Base-by-base conservation (phyloP, 2,113 vertebrate genomes). In the Natator depressus region DNA sequence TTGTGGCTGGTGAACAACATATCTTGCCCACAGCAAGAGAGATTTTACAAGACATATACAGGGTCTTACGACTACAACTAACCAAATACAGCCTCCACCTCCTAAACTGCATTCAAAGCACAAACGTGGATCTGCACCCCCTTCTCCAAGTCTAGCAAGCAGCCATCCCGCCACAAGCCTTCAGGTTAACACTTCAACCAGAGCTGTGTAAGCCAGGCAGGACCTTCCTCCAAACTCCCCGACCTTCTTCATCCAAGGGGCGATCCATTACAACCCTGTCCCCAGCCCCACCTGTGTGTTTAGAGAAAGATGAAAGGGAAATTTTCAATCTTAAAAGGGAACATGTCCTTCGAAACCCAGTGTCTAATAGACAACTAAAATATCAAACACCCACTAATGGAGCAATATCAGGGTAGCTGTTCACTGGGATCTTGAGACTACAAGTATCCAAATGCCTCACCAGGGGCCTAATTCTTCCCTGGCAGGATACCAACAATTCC, bases 241-340 rank as follows among this genome's bases (percentile, higher is more conserved):
- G 3, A 59, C 35, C 65, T 82, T 72, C 49, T 62, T 5, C 1
- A 1, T 2, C 4, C 8, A 81, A 76, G 1, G 4, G 3, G 75
- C 6, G 24, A 54, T 11, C 75, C 65, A 82, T 92, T n/a, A 75
- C 11, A 1, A 2, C 0, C 10, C 42, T 50, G 50, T 8, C 50
- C 79, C 75, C 49, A 86, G 82, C 29, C 80, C 69, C 38, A 81
- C 80, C 29, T 62, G 84, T 38, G 78, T 29, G 75, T 87, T 87
- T 2, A 76, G 51, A 38, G 65, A 76, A 14, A 75, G 6, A 24
- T 11, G 72, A 69, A 76, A 92, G 76, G 80, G 13, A 92, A 38
- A 24, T 38, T 80, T 80, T 84, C 72, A 53, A 1, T 42, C 46
- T 83, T 62, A 85, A 38, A 31, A 11, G 54, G 54, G 25, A 78